Base-by-base conservation (phyloP, 1,140 invertebrate genomes). In the Drosophila rhopaloa region DNA sequence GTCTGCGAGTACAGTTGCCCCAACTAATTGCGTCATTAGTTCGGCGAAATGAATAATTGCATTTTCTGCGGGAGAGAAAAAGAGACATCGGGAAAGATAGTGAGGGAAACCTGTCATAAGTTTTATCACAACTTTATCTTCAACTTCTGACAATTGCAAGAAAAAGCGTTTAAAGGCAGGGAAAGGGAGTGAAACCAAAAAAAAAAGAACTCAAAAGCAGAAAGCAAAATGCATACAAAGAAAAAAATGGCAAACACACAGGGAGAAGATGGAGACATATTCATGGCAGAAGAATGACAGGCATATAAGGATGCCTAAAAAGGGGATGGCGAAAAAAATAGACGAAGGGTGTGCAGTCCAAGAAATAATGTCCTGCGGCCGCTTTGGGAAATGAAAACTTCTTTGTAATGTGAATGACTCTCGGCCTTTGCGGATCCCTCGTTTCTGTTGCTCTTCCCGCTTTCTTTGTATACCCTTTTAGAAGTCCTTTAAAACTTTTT, bases 371-470 rank as follows among this genome's bases (percentile, higher is more conserved):
- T 80, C 83, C 83, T 80, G 80, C 67, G 83, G 83, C 76, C 59
- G 50, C 76, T 47, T 56, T 70, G 84, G 76, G 76, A 89, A 88
- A 89, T 84, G 83, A 88, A 86, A 88, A 88, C 80, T 83, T 88
- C 84, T 88, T 88, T 88, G 84, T 83, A 89, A 79, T 70, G 80
- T 73, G 56, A 79, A 61, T 63, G 61, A 67, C 70, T 71, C 65
- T 77, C 74, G 75, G 63, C 74, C 74, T 77, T 76, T 71, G 41
- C 29, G 35, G 32, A 59, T 53, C 35, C 9, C 60, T 43, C 29
- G 13, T 50, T 41, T 41, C 40, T 55, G 35, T 37, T 75, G 37
- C 46, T 51, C 5, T 41, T 40, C 13, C 16, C 8, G 16, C 41
- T 67, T 41, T 14, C 16, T 50, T 27, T 56, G 11, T 6, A 60